Evolutionary conservation across 2,888 invertebrate genomes (phyloP).

Genomic region (Xylota sylvarum): DNA sequence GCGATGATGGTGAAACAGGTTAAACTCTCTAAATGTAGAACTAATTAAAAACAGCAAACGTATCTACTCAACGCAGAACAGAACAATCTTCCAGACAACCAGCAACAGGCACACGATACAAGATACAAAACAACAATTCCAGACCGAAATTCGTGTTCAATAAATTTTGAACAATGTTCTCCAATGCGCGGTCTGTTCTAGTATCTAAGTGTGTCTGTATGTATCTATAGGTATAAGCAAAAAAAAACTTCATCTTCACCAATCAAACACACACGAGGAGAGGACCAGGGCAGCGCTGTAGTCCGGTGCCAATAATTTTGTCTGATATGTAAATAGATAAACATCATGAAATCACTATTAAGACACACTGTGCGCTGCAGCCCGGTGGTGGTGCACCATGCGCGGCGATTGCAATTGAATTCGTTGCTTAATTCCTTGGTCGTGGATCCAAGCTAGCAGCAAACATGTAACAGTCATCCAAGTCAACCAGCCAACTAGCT

Average conservation of each 20-base stretch:
- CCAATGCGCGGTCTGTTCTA: not conserved
- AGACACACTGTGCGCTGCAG: constrained; percentile 58
- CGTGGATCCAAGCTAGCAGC: constrained; percentile 26
- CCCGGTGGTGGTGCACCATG: constrained; percentile 53
- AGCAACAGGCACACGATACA: constrained; percentile 55
- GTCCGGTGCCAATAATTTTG: constrained; percentile 77
- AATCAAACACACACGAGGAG: constrained; percentile 46
- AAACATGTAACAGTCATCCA: constrained; percentile 29
- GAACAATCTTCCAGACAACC: constrained; percentile 45
- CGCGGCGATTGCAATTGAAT: constrained; percentile 75
- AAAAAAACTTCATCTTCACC: constrained; percentile 57
- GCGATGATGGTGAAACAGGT: not conserved
- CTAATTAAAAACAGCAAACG: constrained; percentile 72
- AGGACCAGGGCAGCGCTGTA: constrained; percentile 46
- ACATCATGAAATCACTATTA: constrained; percentile 77
- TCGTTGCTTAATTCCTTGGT: constrained; percentile 73
- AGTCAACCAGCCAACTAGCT: not conserved
- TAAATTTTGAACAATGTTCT: constrained; percentile 76
- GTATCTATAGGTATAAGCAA: constrained; percentile 12
- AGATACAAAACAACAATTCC: constrained; percentile 67
- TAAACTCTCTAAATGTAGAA: constrained; percentile 50
- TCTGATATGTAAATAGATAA: constrained; percentile 77
- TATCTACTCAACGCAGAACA: constrained; percentile 48
- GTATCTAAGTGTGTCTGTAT: constrained; percentile 8
- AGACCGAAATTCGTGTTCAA: constrained; percentile 78